These are phyloP conservation scores for Dasyprocta punctata DNA, from an alignment of 2,113 vertebrate species.

Conservation along the genomic window DNA sequence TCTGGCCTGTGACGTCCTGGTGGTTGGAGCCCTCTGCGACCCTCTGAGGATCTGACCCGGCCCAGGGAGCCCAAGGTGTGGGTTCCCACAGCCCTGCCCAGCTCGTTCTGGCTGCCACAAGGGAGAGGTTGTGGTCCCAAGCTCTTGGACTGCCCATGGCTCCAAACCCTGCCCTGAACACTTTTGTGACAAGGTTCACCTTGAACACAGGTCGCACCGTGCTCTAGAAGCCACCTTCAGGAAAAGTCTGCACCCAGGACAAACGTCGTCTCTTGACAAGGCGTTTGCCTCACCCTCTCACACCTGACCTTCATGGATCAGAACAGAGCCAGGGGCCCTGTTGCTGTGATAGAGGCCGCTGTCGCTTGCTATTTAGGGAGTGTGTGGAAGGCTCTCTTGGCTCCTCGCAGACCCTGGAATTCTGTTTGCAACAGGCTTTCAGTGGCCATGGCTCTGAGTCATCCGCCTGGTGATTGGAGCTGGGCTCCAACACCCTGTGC, in stretches of 20 bases:
- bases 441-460: slow-evolving; percentile 73
- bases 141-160: not conserved
- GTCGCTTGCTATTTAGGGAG: slow-evolving; percentile 70
- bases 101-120: not conserved
- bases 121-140: not conserved
- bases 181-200: slow-evolving; percentile 2
- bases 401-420: slow-evolving; percentile 76
- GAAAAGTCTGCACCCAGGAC: not conserved
- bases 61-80: no score
- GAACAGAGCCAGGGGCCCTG: slow-evolving; percentile 58
- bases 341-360: slow-evolving; percentile 39
- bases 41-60: not conserved
- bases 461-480: slow-evolving; percentile 80
- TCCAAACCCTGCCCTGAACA: not conserved
- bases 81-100: not conserved
- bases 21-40: not conserved
- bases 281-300: not conserved
- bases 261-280: not conserved
- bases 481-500: slow-evolving; percentile 75
- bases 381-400: slow-evolving; percentile 74
- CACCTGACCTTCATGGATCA: not conserved
- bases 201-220: not conserved
- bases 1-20: not conserved
- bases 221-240: not conserved
- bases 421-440: slow-evolving; percentile 84